These are phyloP conservation scores for Bucorvus abyssinicus DNA, from an alignment of 2,797 vertebrate species.

Conservation along the genomic window DNA sequence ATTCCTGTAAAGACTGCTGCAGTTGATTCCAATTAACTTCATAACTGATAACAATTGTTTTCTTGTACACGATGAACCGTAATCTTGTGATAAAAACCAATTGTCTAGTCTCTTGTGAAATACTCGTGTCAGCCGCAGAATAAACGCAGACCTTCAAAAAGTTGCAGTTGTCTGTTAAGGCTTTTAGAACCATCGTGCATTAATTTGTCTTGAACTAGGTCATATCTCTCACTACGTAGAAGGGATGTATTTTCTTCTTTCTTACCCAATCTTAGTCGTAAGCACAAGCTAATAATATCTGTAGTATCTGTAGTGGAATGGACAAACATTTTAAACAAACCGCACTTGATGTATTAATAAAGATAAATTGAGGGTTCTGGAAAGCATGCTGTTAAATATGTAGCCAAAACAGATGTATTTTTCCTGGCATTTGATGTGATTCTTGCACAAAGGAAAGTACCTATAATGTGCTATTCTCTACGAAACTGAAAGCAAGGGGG, in stretches of 20 bases:
- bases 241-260: constrained; percentile 39
- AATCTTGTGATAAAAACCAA: constrained; percentile 69
- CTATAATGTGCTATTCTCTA: constrained; percentile 56
- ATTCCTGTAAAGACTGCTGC: constrained; percentile 76
- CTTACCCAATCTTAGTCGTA: constrained; percentile 37
- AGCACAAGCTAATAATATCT: constrained; percentile 32
- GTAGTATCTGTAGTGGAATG: constrained; percentile 1
- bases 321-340: constrained; percentile 53
- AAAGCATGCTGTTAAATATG: constrained; percentile 55
- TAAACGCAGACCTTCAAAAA: constrained; percentile 63
- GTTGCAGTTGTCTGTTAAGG: constrained; percentile 16
- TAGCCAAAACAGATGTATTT: constrained; percentile 49
- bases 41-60: constrained; percentile 73
- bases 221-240: constrained; percentile 10
- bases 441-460: constrained; percentile 64
- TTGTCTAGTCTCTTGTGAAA: constrained; percentile 56
- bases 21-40: constrained; percentile 82
- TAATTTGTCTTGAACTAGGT: constrained; percentile 59
- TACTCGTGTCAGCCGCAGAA: constrained; percentile 54
- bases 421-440: constrained; percentile 57
- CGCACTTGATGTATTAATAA: constrained; percentile 51
- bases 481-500: constrained; percentile 45
- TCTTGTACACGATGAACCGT: constrained; percentile 64
- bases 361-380: constrained; percentile 48
- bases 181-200: constrained; percentile 46